Conservation (phyloP, 2,888 invertebrate species). For the Heteromurus nitidus region DNA sequence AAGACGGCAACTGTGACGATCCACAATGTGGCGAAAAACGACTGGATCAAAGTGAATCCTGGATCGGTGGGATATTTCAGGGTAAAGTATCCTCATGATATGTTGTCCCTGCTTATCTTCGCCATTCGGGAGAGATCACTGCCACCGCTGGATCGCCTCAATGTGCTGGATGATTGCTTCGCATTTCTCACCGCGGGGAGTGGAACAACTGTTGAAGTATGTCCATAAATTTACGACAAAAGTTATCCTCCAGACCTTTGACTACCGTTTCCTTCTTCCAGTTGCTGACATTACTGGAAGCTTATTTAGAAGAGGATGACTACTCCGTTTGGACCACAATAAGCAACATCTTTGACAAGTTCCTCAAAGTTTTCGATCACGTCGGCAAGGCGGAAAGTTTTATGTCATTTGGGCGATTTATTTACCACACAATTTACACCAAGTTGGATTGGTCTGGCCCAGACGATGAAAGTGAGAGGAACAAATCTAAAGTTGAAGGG, state of each 20-base stretch:
- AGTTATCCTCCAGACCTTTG: constrained; percentile 76
- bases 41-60: constrained; percentile 92
- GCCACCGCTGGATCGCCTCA: constrained; percentile 89
- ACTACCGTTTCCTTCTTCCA: constrained; percentile 84
- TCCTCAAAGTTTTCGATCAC: constrained; percentile 81
- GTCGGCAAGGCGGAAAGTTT: constrained; percentile 76
- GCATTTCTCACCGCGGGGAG: constrained; percentile 94
- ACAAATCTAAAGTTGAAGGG: neutral
- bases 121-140: constrained; percentile 87
- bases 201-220: constrained; percentile 82
- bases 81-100: constrained; percentile 87
- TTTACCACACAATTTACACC: constrained; percentile 59
- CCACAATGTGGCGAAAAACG: constrained; percentile 81
- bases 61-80: constrained; percentile 93
- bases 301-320: constrained; percentile 89
- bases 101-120: constrained; percentile 85
- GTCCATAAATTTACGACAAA: neutral
- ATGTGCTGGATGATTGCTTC: constrained; percentile 92
- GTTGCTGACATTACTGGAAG: constrained; percentile 80
- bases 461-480: constrained; percentile 59
- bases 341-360: constrained; percentile 85
- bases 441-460: constrained; percentile 61
- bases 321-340: constrained; percentile 95
- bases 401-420: constrained; percentile 60
- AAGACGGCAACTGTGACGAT: constrained; percentile 82